Base-by-base conservation (phyloP, 2,888 invertebrate species). In the Lepetodrilus schrolli region DNA sequence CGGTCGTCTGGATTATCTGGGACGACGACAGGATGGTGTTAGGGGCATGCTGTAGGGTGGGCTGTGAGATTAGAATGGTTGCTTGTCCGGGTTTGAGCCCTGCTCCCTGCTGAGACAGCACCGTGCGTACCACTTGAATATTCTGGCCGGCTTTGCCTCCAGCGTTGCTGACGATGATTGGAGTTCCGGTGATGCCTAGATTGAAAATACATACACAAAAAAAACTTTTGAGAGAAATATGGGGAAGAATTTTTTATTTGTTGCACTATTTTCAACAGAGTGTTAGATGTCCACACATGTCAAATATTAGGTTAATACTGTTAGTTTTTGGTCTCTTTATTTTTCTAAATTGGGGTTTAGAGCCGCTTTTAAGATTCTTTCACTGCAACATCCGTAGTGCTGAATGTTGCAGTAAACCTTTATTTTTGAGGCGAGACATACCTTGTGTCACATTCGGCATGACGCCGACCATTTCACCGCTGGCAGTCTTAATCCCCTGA, bases 61-160 rank as follows among this genome's bases (percentile, higher is more conserved):
- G 87, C 79, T 88, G 89, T 7, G 88, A 86, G 73, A 89, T 86
- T 34, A 89, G 82, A 51, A 89, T 86, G 47, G 89, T 88, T 20
- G 88, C 83, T 73, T 89, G 89, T 0, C 87, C 88, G 0, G 89
- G 86, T 73, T 88, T 88, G 4, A 88, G 80, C 30, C 85, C 86
- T 38, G 83, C 84, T n/a, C n/a, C n/a, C 73, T 86, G 88, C 70
- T 88, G 88, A 2, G 87, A 84, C 34, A 89, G 77, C 38, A 89
- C 85, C n/a, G 89, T 89, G 72, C 87, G 82, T 43, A 89, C 86
- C 72, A 89, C 84, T 80, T 89, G 89, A 65, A 87, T 68, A 74
- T 85, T 87, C 74, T 84, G 86, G 66, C 80, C 79, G 20, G 83
- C 84, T 71, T 84, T 84, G 5, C 82, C 82, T 17, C 82, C 85